Evolutionary conservation across 2,113 vertebrate genomes (phyloP).

Genomic region (Epinephelus lanceolatus): DNA sequence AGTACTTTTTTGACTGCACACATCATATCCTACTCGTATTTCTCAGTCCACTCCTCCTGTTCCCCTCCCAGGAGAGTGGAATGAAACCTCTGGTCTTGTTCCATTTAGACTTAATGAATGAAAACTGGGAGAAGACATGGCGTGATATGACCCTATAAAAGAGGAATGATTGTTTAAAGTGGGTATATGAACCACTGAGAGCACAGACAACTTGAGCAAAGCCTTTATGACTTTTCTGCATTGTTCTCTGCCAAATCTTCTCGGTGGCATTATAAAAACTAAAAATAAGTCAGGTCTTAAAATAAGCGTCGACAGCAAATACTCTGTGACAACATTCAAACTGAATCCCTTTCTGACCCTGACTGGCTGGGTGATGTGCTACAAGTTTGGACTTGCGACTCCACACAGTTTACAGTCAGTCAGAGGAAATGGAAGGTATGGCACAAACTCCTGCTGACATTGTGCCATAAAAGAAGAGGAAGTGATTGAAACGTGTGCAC

Average conservation of each 20-base stretch:
- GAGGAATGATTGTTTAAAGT: background rate
- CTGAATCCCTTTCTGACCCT: background rate
- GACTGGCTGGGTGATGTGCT: background rate
- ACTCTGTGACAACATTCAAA: conserved; percentile 23
- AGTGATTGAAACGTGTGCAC: background rate
- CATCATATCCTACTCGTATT: background rate
- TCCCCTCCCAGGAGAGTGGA: background rate
- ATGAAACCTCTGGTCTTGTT: background rate
- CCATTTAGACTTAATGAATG: background rate
- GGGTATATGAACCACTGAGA: background rate
- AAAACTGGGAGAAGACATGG: background rate
- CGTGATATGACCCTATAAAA: background rate
- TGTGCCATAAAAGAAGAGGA: conserved; percentile 45
- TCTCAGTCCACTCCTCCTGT: background rate
- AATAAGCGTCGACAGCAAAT: background rate
- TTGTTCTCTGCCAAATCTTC: background rate
- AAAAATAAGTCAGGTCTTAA: background rate
- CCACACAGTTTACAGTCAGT: conserved; percentile 35
- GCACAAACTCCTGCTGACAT: conserved; percentile 36
- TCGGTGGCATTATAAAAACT: background rate
- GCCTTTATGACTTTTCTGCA: background rate
- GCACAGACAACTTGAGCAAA: background rate
- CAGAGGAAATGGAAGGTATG: conserved; percentile 32
- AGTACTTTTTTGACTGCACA: background rate
- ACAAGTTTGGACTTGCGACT: conserved; percentile 2